These are phyloP conservation scores for Trachops cirrhosus DNA, from an alignment of 2,797 vertebrate genomes.

Conservation along the genomic window DNA sequence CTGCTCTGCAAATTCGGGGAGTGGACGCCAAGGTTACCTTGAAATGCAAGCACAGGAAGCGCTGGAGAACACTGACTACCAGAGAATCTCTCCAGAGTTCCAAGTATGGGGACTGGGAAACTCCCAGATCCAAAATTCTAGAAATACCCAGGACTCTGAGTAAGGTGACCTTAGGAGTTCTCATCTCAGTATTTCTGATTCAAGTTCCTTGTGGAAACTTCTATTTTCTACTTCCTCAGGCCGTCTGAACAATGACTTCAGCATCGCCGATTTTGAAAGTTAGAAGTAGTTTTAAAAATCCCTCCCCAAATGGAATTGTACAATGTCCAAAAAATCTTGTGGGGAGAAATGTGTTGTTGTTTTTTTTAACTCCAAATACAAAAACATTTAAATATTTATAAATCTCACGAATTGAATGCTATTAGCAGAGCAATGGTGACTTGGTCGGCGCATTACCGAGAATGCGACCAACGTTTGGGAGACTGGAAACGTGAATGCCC, in stretches of 20 bases:
- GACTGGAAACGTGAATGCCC: not conserved
- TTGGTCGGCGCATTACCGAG: not conserved
- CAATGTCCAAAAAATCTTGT: conserved; percentile 12
- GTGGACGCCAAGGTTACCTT: not conserved
- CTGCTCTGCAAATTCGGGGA: conserved; percentile 27
- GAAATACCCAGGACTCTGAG: not conserved
- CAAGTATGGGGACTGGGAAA: not conserved
- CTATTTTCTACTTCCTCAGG: not conserved
- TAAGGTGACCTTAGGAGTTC: not conserved
- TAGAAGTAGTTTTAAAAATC: conserved; percentile 40
- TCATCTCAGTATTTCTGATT: conserved; percentile 33
- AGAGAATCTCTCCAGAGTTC: conserved; percentile 1
- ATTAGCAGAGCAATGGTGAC: not conserved
- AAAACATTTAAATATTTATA: not conserved
- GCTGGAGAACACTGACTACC: not conserved
- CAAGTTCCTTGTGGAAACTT: conserved; percentile 7
- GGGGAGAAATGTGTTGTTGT: not conserved
- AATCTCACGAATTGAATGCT: conserved; percentile 9
- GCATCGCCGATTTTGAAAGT: not conserved
- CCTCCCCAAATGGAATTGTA: not conserved
- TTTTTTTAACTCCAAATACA: not conserved
- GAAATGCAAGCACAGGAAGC: conserved; percentile 40
- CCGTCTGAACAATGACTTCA: not conserved
- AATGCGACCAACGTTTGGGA: not conserved
- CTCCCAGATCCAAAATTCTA: not conserved